Percentiles rank a stretch among this genome's conserved stretches.
Evolutionary conservation across 2,888 invertebrate genomes (phyloP).

Genomic region (Sphecodes monilicornis): DNA sequence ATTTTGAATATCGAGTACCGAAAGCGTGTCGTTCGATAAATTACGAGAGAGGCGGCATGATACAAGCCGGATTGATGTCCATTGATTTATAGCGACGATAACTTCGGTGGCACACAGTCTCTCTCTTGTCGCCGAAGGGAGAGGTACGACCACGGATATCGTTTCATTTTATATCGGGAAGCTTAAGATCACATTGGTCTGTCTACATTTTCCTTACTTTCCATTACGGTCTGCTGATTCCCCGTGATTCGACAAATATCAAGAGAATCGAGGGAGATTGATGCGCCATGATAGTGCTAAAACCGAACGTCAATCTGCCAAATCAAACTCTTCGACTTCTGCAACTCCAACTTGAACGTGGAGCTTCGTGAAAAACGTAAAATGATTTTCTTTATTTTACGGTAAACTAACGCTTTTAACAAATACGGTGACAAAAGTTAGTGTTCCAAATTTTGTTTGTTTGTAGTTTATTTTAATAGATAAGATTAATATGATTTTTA

Average conservation of each 20-base stretch:
- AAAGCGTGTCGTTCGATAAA: slow-evolving; percentile 53
- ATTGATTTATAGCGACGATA: slow-evolving; percentile 60
- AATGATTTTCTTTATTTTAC: not conserved
- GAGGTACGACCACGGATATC: slow-evolving; percentile 27
- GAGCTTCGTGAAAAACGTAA: not conserved
- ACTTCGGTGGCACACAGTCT: slow-evolving; percentile 39
- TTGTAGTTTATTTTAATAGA: too few species aligned
- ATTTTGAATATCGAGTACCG: slow-evolving; percentile 59
- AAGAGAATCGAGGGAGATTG: not conserved
- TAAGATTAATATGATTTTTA: too few species aligned
- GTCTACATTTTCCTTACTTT: not conserved
- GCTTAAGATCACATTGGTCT: not conserved
- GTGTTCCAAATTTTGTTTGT: too few species aligned
- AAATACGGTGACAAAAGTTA: too few species aligned
- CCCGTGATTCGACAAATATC: not conserved
- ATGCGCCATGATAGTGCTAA: not conserved
- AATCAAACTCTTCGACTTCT: not conserved
- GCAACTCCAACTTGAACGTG: not conserved
- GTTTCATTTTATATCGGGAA: slow-evolving; percentile 26
- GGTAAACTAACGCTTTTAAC: too few species aligned
- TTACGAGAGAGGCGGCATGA: slow-evolving; percentile 32
- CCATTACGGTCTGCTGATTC: not conserved
- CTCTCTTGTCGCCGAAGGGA: slow-evolving; percentile 14
- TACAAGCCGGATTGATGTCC: slow-evolving; percentile 54
- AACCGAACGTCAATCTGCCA: not conserved